These are phyloP conservation scores for Tenthredo mesomela DNA, from an alignment of 2,888 invertebrate genomes.

Conservation along the genomic window DNA sequence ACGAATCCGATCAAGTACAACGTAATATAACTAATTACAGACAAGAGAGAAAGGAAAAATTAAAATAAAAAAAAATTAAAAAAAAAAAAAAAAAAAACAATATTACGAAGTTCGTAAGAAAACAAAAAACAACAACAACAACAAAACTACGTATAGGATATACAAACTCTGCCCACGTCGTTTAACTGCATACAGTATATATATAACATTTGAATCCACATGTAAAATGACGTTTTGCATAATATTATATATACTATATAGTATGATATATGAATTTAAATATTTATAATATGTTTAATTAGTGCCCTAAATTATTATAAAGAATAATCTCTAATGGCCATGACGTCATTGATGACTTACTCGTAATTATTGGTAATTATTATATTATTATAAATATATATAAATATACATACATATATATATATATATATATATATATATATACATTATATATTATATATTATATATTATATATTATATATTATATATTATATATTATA, in stretches of 20 bases:
- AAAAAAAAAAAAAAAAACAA: background rate
- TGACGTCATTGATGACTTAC: slow-evolving; percentile 16
- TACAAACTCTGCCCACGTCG: background rate
- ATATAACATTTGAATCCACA: background rate
- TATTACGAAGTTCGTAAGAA: slow-evolving; percentile 8
- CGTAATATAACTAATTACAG: background rate
- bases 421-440: background rate
- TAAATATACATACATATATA: background rate
- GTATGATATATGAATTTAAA: slow-evolving; percentile 2
- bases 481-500: background rate
- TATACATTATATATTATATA: background rate
- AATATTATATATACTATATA: slow-evolving; percentile 4
- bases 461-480: background rate
- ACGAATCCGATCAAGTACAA: slow-evolving; percentile 24
- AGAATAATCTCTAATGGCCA: slow-evolving; percentile 26
- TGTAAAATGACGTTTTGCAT: background rate
- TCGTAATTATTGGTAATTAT: background rate
- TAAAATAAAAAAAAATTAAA: background rate
- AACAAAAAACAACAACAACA: background rate
- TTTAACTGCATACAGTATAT: background rate
- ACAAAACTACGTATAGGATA: background rate
- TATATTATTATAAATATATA: background rate
- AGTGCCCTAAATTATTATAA: background rate
- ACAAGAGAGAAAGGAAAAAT: background rate
- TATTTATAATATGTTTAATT: background rate